Evolutionary conservation across 2,888 invertebrate genomes (phyloP), one percentile per base, ranked within the genome.

Genomic region (Camponotus fellah): DNA sequence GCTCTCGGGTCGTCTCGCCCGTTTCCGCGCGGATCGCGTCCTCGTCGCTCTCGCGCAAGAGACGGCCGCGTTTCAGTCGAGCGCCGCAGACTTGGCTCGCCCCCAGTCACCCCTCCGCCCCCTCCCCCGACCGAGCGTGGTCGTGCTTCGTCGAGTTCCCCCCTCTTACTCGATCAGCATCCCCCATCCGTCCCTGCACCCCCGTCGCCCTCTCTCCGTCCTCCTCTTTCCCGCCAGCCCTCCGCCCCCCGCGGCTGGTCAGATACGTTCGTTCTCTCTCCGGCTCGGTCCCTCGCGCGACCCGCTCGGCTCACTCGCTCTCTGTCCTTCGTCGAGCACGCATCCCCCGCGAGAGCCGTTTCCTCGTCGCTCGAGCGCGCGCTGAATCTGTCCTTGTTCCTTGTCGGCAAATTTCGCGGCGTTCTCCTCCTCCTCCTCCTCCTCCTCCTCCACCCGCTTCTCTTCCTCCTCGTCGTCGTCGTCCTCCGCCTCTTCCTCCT

Each of bases 321-420:
- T 91, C 91, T 90, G 86, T 91, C 87, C 87, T 87, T 72, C 86
- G 81, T 64, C 86, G 90, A 87, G 87, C 86, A 89, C 89, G 88
- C 88, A 89, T 91, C 91, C 89, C 92, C 91, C 91, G 91, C 91
- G 87, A 89, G 87, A 89, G 87, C 87, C 87, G 87, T 76, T 85
- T 86, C 87, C 88, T 88, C 89, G 87, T 86, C 86, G 88, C 86
- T 88, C 85, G 87, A 89, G 84, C 89, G 85, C 87, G 65, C 87
- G 71, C 84, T 65, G 64, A 86, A 83, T 91, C 90, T 88, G 87
- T 92, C 92, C 92, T 92, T 91, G 92, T 93, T 91, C 89, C 91
- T 92, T 92, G 91, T 91, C 92, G 92, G 93, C 92, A 92, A 94
- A 94, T 94, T 94, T 94, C 93, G 92, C 91, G 91, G 89, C 92